phyloP scores from a whole-genome alignment of 2,113 vertebrate genomes.

The Cyanoliseus patagonus region DNA sequence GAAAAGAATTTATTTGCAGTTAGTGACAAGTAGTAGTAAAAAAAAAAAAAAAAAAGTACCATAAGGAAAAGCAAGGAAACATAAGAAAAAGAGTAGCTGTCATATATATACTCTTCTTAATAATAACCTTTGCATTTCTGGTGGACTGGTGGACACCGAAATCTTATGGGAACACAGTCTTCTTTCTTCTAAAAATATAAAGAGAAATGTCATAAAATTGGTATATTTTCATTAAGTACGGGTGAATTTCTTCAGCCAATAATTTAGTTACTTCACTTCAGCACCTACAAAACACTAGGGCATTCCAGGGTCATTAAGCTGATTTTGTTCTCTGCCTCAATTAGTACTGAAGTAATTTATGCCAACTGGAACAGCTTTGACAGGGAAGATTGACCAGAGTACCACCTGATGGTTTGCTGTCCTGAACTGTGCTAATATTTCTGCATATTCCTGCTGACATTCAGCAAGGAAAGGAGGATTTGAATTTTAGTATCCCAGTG shows the following conservation, averaged over 20 bases:
- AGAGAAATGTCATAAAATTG: rapidly evolving
- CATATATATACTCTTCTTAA: neutral
- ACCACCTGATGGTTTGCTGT: neutral
- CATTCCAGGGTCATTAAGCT: neutral
- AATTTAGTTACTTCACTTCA: neutral
- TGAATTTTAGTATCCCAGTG: neutral
- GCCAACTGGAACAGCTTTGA: neutral
- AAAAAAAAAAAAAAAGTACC: neutral
- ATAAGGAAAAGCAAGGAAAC: neutral
- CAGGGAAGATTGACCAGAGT: neutral
- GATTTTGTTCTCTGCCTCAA: neutral
- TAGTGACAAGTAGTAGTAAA: neutral
- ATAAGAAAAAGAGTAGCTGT: neutral
- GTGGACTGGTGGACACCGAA: neutral
- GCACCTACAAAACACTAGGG: neutral
- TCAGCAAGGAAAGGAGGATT: neutral
- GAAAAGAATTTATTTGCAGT: neutral
- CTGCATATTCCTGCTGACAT: neutral
- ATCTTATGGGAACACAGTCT: neutral
- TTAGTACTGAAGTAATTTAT: neutral
- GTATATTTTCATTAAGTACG: neutral
- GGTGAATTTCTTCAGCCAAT: neutral
- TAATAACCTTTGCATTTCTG: neutral
- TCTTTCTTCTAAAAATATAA: neutral
- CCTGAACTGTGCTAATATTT: neutral